phyloP scores from a whole-genome alignment of 2,888 invertebrate genomes.

The Ectemnius continuus region DNA sequence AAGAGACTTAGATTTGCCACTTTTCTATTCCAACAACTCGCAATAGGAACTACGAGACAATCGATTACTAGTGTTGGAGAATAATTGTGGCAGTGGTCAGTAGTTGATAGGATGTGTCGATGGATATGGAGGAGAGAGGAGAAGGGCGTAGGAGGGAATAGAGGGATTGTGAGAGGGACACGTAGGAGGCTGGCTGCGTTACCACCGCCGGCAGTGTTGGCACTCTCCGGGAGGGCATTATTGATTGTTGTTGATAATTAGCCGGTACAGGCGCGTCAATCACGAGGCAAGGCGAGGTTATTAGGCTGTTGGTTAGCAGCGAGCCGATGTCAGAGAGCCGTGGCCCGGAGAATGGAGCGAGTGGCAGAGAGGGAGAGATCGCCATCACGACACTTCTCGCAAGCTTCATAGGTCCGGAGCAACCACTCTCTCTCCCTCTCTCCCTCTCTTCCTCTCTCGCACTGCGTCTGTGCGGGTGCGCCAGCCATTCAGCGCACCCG shows the following conservation, averaged over 20 bases:
- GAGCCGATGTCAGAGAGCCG: constrained; percentile 61
- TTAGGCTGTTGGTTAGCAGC: constrained; percentile 75
- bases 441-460: neutral
- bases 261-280: constrained; percentile 76
- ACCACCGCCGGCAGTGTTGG: constrained; percentile 45
- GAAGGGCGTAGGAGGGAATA: constrained; percentile 10
- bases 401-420: too few species aligned
- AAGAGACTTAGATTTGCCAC: too few species aligned
- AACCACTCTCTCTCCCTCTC: neutral
- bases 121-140: neutral
- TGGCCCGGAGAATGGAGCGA: constrained; percentile 19
- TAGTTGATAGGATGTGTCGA: too few species aligned
- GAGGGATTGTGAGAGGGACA: neutral
- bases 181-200: constrained; percentile 9
- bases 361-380: constrained; percentile 21
- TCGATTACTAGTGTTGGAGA: too few species aligned
- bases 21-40: too few species aligned
- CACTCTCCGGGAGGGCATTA: constrained; percentile 63
- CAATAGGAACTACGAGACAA: too few species aligned
- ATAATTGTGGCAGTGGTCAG: too few species aligned
- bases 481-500: constrained; percentile 70
- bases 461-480: constrained; percentile 31
- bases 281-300: constrained; percentile 74
- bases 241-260: constrained; percentile 77
- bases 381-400: too few species aligned